Evolutionary conservation across 2,888 invertebrate species (phyloP), one percentile per base, ranked within the genome.

Genomic region (Agrochola circellaris): DNA sequence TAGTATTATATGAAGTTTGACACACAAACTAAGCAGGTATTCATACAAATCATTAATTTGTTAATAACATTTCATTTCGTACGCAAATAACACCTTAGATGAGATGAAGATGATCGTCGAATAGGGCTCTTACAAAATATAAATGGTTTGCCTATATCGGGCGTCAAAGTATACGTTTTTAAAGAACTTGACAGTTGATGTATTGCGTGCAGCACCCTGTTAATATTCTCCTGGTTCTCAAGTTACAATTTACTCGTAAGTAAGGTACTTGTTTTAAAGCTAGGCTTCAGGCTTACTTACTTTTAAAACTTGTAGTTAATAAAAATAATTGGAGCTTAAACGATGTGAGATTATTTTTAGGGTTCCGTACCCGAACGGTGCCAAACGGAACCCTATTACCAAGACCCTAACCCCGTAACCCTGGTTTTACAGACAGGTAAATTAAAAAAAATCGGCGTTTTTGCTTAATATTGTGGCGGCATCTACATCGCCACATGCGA

Each of bases 201-300:
- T 30, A 20, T 82, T 68, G 82, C 82, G 83, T 82, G 82, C 26
- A 13, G 62, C 15, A 20, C 17, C 58, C 61, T 7, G 60, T 65
- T 62, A 61, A 70, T n/a, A n/a, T 54, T 66, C 20, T 30, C 42
- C 4, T 3, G 69, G 23, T 26, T 30, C 77, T 82, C 62, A 67
- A 71, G 78, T 82, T 74, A 78, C 58, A 68, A 73, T 58, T 62
- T 48, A 77, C 79, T 58, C 38, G 45, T 62, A 67, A 26, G 30
- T 42, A 45, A 58, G 20, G 34, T 58, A n/a, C 70, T 75, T 67
- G 51, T 71, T 72, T 51, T 38, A 60, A 76, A 75, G 76, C 17
- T 48, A 17, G 48, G 30, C 72, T 51, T 51, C 71, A 38, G 74
- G 71, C 38, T 76, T 60, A 61, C 54, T 61, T 30, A 23, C 17